Evolutionary conservation across 2,888 invertebrate genomes (phyloP).

Genomic region (Sarcophaga rosellei): DNA sequence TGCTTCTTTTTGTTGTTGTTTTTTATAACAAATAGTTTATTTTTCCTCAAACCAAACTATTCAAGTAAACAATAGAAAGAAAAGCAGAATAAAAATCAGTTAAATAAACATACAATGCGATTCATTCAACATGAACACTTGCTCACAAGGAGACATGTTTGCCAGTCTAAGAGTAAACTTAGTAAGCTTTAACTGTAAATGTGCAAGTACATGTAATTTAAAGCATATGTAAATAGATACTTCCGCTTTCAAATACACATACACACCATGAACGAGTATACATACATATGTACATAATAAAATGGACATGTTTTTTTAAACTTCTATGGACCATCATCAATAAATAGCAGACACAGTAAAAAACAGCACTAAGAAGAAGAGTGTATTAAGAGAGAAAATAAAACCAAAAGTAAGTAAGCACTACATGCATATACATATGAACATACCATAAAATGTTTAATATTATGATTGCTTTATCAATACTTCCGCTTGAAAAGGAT

Average conservation of each 20-base stretch:
- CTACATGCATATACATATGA: not conserved
- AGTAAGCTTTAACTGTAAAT: not conserved
- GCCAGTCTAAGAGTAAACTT: not conserved
- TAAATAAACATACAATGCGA: not conserved
- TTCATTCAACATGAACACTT: too few species aligned
- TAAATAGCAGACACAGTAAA: slow-evolving; percentile 9
- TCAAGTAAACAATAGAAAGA: not conserved
- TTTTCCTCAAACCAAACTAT: not conserved
- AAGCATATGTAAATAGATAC: not conserved
- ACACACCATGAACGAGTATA: not conserved
- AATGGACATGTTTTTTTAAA: not conserved
- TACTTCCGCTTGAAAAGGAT: slow-evolving; percentile 53
- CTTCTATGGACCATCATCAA: slow-evolving; percentile 17
- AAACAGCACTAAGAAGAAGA: not conserved
- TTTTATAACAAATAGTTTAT: not conserved
- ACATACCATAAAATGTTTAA: slow-evolving; percentile 20
- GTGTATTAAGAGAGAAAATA: not conserved
- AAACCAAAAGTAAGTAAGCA: slow-evolving; percentile 1
- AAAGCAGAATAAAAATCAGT: not conserved
- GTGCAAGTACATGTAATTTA: not conserved
- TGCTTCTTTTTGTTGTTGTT: not conserved
- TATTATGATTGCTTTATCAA: slow-evolving; percentile 58
- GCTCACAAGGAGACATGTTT: not conserved
- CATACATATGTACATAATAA: not conserved
- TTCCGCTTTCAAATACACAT: not conserved